Evolutionary conservation across 2,113 vertebrate genomes (phyloP).

Genomic region (Nothocercus nigrocapillus): DNA sequence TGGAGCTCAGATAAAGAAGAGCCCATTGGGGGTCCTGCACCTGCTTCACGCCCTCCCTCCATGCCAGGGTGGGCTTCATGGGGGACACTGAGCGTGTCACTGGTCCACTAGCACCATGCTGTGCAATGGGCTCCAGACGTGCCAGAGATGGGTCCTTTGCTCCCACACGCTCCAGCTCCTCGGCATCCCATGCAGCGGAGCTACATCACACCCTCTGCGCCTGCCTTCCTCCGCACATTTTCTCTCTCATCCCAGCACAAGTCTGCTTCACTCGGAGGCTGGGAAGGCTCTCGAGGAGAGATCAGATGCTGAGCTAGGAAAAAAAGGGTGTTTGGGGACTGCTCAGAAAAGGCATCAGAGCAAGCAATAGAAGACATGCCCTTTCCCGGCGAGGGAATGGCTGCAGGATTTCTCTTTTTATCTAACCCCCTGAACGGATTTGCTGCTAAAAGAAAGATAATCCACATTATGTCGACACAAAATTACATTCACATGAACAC

Average conservation of each 20-base stretch:
- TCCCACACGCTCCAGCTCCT: fast-evolving
- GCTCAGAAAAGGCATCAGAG: background rate
- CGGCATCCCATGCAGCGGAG: background rate
- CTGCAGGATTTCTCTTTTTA: constrained; percentile 49
- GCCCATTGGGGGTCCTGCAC: background rate
- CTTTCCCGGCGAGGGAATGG: background rate
- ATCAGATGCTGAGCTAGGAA: background rate
- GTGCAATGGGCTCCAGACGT: background rate
- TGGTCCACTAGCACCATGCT: background rate
- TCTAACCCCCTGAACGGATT: constrained; percentile 38
- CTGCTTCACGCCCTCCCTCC: fast-evolving
- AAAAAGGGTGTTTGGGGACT: background rate
- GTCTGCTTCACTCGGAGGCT: background rate
- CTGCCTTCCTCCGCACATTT: background rate
- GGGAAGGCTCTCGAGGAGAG: background rate
- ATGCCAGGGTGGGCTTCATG: background rate
- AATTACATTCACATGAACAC: constrained; percentile 67
- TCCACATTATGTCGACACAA: constrained; percentile 55
- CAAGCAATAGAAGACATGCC: background rate
- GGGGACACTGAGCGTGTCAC: background rate
- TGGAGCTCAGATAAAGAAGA: background rate
- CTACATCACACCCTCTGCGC: background rate
- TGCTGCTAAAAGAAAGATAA: constrained; percentile 54
- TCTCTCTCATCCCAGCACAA: fast-evolving
- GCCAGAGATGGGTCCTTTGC: background rate